Base-by-base conservation (phyloP, 2,888 invertebrate genomes). In the Nomada ruficornis region DNA sequence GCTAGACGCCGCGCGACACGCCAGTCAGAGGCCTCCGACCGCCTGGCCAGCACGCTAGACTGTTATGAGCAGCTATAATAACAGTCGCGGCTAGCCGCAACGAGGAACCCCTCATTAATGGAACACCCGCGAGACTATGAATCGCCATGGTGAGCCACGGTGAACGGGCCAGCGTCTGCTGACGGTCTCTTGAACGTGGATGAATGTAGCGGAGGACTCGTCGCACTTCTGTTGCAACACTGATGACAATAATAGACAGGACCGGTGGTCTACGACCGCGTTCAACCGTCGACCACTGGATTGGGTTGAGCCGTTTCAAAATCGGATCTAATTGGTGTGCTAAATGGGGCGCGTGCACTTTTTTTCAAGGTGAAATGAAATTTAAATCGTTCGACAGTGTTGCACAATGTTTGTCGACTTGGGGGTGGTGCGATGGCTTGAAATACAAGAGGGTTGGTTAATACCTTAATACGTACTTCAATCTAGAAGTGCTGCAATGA, bases 61-160 rank as follows among this genome's bases (percentile, higher is more conserved):
- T 89, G 91, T 93, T 93, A 93, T 93, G 92, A 93, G 90, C 91
- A 90, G 90, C 91, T 92, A 91, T 92, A 92, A 92, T 92, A 93
- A 92, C 92, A 92, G 91, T 82, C 79, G 80, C 79, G 79, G 86
- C 75, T 89, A 80, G 83, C 88, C 81, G 80, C 83, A 50, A 86
- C 82, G 80, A 85, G 83, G 83, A 69, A 80, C 67, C 84, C 89
- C 92, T 93, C 93, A 92, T 93, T 93, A 93, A 93, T 93, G 93
- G 91, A 90, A 88, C 88, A 87, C 83, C 84, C 91, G 91, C 90
- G 90, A 86, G 90, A 91, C 92, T 91, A 93, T 93, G 93, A 93
- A 93, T 93, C 93, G 93, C 91, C 88, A 90, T 89, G 91, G 88
- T 86, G 73, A 70, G 77, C 57, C 63, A 52, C 59, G 54, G 64